Evolutionary conservation across 2,113 vertebrate genomes (phyloP).

Genomic region (Sinocyclocheilus maitianheensis): DNA sequence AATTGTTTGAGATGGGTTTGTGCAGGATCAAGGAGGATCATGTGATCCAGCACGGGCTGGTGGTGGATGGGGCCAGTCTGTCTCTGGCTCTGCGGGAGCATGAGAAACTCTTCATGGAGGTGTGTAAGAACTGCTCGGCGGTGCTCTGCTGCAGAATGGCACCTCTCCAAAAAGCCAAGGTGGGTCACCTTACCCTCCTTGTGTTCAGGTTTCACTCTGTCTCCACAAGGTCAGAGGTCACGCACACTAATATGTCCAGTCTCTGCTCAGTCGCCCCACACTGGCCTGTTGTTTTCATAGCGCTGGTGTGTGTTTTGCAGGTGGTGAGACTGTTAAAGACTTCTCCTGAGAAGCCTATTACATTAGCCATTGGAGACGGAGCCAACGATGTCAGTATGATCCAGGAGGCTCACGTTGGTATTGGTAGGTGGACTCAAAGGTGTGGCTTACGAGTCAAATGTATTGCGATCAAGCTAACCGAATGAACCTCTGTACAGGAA

Average conservation of each 20-base stretch:
- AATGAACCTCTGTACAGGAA: constrained; percentile 76
- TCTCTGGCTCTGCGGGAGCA: constrained; percentile 94
- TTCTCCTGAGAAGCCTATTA: constrained; percentile 95
- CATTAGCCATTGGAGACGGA: constrained; percentile 91
- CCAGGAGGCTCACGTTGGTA: constrained; percentile 95
- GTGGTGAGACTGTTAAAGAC: constrained; percentile 94
- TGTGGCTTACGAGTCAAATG: not conserved
- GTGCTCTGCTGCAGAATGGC: constrained; percentile 98
- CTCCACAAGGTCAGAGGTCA: not conserved
- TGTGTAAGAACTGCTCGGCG: constrained; percentile 92
- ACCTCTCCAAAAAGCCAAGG: constrained; percentile 97
- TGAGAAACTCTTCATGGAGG: constrained; percentile 97
- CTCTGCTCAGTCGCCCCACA: constrained; percentile 21
- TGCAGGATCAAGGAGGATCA: constrained; percentile 92
- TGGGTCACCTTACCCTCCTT: constrained; percentile 58
- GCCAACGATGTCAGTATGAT: constrained; percentile 99
- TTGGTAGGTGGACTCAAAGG: constrained; percentile 78
- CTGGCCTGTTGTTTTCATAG: not conserved
- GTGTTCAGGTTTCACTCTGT: not conserved
- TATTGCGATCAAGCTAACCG: constrained; percentile 1
- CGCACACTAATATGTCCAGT: not conserved
- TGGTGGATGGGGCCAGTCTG: constrained; percentile 95
- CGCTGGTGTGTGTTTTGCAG: constrained; percentile 66
- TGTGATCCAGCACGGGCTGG: constrained; percentile 94
- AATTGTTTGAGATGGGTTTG: not conserved